These are phyloP conservation scores for Venturia canescens DNA, from an alignment of 1,140 invertebrate species.

Conservation along the genomic window DNA sequence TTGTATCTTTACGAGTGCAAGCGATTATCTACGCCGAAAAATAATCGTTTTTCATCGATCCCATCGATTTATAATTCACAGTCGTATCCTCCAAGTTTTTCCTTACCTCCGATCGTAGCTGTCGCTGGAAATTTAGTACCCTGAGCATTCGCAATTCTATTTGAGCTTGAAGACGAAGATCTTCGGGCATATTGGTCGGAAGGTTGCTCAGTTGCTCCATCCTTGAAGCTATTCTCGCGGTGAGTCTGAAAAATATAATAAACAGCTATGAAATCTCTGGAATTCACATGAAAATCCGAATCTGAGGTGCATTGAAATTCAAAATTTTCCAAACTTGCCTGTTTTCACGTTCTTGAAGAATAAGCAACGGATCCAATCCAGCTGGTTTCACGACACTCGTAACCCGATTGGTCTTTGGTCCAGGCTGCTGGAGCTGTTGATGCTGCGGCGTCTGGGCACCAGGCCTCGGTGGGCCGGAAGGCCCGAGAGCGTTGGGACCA, in stretches of 20 bases:
- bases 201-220: slow-evolving; percentile 90
- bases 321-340: slow-evolving; percentile 71
- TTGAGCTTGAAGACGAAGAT: slow-evolving; percentile 93
- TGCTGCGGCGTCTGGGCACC: slow-evolving; percentile 61
- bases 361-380: slow-evolving; percentile 95
- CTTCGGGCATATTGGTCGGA: slow-evolving; percentile 95
- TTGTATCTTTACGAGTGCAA: slow-evolving; percentile 95
- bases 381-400: slow-evolving; percentile 93
- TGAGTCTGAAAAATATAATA: slow-evolving; percentile 78
- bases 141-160: slow-evolving; percentile 95
- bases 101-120: slow-evolving; percentile 86
- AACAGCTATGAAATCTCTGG: not conserved
- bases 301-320: too few relatives aligned
- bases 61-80: slow-evolving; percentile 32
- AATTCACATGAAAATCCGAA: too few relatives aligned
- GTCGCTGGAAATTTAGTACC: slow-evolving; percentile 96
- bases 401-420: slow-evolving; percentile 86
- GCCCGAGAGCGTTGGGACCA: slow-evolving; percentile 63
- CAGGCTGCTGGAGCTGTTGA: slow-evolving; percentile 79
- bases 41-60: not conserved
- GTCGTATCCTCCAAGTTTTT: not conserved
- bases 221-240: slow-evolving; percentile 88
- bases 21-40: slow-evolving; percentile 82
- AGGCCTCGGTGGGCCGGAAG: slow-evolving; percentile 30
- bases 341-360: slow-evolving; percentile 97